These are phyloP conservation scores for Eulemur albifrons DNA, from an alignment of 2,797 vertebrate genomes.

Conservation along the genomic window DNA sequence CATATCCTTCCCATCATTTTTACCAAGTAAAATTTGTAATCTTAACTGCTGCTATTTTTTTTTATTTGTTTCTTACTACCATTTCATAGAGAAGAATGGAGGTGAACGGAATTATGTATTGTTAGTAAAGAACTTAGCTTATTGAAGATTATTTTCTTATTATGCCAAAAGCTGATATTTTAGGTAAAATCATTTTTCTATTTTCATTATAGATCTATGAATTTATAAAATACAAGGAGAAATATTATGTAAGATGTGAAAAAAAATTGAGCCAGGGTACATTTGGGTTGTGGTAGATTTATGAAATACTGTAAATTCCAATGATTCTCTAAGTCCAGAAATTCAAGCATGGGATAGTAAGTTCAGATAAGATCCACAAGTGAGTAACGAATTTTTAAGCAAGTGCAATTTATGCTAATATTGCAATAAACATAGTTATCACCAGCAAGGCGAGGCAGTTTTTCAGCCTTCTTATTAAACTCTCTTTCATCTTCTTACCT, in stretches of 20 bases:
- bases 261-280: slow-evolving; percentile 41
- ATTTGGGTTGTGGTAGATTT: slow-evolving; percentile 40
- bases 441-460: neutral
- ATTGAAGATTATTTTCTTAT: slow-evolving; percentile 18
- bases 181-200: slow-evolving; percentile 48
- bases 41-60: neutral
- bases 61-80: neutral
- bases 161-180: slow-evolving; percentile 44
- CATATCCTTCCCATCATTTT: neutral
- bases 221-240: slow-evolving; percentile 63
- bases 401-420: neutral
- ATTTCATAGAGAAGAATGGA: neutral
- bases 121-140: neutral
- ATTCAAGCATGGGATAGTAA: slow-evolving; percentile 4
- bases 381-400: slow-evolving; percentile 67
- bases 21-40: neutral
- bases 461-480: slow-evolving; percentile 27
- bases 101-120: neutral
- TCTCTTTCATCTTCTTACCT: slow-evolving; percentile 22
- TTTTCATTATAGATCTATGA: slow-evolving; percentile 60
- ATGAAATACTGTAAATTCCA: slow-evolving; percentile 39
- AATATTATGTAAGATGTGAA: slow-evolving; percentile 39
- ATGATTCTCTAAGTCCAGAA: neutral
- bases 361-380: slow-evolving; percentile 48
- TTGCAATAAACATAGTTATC: slow-evolving; percentile 36